phyloP scores from a whole-genome alignment of 2,113 vertebrate genomes.

The Athene noctua region DNA sequence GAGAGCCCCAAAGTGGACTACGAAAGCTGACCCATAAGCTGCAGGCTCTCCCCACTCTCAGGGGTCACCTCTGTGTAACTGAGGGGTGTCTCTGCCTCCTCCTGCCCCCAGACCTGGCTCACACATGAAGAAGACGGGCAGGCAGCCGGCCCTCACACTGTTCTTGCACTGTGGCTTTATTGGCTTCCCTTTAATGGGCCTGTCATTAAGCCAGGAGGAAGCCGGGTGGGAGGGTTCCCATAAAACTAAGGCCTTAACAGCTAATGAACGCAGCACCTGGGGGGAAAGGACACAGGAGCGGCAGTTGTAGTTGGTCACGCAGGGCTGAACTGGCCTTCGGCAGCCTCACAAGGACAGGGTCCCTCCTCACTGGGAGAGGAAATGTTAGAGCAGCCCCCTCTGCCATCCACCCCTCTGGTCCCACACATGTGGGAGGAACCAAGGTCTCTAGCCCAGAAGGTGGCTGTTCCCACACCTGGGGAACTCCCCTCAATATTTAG shows the following conservation, averaged over 20 bases:
- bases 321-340: constrained; percentile 11
- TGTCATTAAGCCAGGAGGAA: constrained; percentile 63
- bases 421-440: neutral
- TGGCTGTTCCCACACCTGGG: neutral
- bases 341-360: neutral
- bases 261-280: constrained; percentile 23
- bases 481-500: neutral
- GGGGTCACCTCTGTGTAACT: neutral
- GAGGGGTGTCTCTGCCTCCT: neutral
- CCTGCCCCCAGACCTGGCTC: neutral
- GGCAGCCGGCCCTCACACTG: neutral
- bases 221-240: constrained; percentile 55
- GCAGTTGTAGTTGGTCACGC: constrained; percentile 39
- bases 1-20: constrained; percentile 76
- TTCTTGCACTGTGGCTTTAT: constrained; percentile 33
- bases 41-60: neutral
- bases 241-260: constrained; percentile 42
- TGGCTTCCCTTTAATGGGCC: constrained; percentile 58
- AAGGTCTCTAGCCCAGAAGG: neutral
- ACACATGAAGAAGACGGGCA: neutral
- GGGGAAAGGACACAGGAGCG: neutral
- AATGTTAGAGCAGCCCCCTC: neutral
- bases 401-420: neutral
- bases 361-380: neutral
- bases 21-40: constrained; percentile 4